Evolutionary conservation across 2,888 invertebrate species (phyloP), one percentile per base, ranked within the genome.

Genomic region (Pseudococcus viburni): DNA sequence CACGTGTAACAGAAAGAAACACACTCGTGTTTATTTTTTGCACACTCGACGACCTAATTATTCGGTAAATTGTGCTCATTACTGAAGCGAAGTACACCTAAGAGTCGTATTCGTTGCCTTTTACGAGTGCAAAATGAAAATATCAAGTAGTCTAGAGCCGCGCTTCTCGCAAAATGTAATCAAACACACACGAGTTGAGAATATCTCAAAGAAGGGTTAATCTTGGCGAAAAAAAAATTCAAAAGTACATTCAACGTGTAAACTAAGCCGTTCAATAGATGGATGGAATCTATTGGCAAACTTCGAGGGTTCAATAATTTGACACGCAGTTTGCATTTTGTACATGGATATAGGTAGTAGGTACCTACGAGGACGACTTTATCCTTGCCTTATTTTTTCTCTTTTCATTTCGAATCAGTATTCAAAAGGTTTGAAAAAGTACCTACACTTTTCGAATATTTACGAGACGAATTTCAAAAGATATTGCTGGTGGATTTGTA

Each of bases 31-130:
- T 51, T 51, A 15, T 51, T 17, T 51, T 17, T 51, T 51, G 5
- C 12, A 51, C 17, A 64, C 64, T 22, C 64, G 64, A 22, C 64
- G 64, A 64, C 64, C 64, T 64, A 64, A 64, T 64, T 64, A 64
- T 22, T 64, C 64, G 64, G 7, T 19, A 64, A 64, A 64, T 64
- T 64, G 9, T 22, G 64, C 64, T 64, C 64, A 64, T 64, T 22
- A 64, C 64, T 15, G 51, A 17, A 51, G 12, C 5, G 12, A 51
- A 51, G 51, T 51, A 17, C 12, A 51, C 15, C 5, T 17, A 17
- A 17, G 51, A 51, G 51, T 51, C 12, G 17, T 51, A 17, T 51
- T 51, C 51, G 15, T 51, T 17, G 26, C 51, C 15, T 15, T 51
- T 46, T 12, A 46, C 12, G 17, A 51, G 64, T 22, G 64, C 8